These are phyloP conservation scores for Pyxicephalus adspersus DNA, from an alignment of 2,113 vertebrate genomes.

Conservation along the genomic window DNA sequence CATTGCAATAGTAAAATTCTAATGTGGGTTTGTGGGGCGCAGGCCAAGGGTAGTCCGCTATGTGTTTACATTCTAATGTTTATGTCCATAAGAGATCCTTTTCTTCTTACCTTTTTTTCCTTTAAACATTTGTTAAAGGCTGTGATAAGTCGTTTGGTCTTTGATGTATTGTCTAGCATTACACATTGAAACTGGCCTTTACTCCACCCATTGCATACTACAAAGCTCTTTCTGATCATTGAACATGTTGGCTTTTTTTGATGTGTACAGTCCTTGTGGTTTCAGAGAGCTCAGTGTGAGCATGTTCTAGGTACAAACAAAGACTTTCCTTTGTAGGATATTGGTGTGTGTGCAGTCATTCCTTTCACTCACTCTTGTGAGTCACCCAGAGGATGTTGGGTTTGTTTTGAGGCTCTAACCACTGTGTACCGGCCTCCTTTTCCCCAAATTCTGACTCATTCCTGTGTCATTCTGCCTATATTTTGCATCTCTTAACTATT, in stretches of 20 bases:
- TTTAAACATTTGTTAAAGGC: no score
- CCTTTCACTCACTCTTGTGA: constrained; percentile 42
- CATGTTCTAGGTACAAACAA: constrained; percentile 23
- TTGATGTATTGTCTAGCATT: neutral
- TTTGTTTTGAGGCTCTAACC: constrained; percentile 35
- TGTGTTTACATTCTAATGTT: no score
- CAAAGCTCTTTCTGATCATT: neutral
- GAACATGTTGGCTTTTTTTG: neutral
- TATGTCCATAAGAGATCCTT: no score
- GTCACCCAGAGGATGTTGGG: constrained; percentile 46
- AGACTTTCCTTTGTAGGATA: constrained; percentile 32
- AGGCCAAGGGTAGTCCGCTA: no score
- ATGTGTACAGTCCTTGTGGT: constrained; percentile 3
- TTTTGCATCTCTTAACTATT: constrained; percentile 13
- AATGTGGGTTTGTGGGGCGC: no score
- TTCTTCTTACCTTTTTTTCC: no score
- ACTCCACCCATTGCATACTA: neutral
- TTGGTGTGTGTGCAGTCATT: constrained; percentile 23
- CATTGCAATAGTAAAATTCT: no score
- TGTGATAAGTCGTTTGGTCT: no score
- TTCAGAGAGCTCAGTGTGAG: constrained; percentile 8
- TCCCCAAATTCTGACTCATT: constrained; percentile 43
- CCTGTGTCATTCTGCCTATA: constrained; percentile 13
- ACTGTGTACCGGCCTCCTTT: constrained; percentile 21
- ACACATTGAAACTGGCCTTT: neutral